Evolutionary conservation across 2,797 vertebrate species (phyloP).

Genomic region (Amazona finschi): DNA sequence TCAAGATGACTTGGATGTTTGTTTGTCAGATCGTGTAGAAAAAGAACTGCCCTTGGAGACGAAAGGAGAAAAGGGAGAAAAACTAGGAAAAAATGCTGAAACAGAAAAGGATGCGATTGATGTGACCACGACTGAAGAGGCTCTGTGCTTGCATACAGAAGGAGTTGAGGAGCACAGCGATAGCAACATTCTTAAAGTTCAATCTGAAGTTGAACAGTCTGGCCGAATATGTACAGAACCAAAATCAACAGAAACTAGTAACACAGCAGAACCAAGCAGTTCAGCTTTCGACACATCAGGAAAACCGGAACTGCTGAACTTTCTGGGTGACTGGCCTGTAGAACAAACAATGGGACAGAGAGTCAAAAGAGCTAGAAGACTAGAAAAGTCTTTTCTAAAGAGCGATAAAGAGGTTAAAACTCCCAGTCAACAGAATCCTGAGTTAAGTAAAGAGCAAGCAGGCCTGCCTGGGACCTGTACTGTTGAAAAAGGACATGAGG

Average conservation of each 20-base stretch:
- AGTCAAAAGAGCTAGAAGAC: conserved; percentile 70
- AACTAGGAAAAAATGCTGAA: neutral
- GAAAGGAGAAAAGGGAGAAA: conserved; percentile 25
- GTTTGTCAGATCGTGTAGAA: conserved; percentile 23
- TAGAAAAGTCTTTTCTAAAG: conserved; percentile 49
- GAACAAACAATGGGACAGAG: conserved; percentile 84
- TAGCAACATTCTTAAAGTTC: neutral
- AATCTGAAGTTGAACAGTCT: conserved; percentile 5
- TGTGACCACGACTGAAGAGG: neutral
- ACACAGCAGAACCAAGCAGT: conserved; percentile 24
- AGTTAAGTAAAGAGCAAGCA: neutral
- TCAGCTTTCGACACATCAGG: conserved; percentile 6
- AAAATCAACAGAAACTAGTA: conserved; percentile 8
- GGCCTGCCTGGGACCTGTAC: neutral
- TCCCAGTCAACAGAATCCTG: neutral
- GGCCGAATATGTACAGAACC: neutral
- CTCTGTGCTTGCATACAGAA: neutral
- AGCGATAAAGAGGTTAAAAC: conserved; percentile 23
- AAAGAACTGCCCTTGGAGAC: conserved; percentile 5
- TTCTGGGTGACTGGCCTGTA: conserved; percentile 91
- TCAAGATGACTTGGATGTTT: neutral
- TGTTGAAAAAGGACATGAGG: neutral
- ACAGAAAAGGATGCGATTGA: neutral
- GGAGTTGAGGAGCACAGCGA: neutral
- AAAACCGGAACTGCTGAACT: conserved; percentile 74